phyloP scores from a whole-genome alignment of 2,888 invertebrate species.

The Danaus chrysippus region DNA sequence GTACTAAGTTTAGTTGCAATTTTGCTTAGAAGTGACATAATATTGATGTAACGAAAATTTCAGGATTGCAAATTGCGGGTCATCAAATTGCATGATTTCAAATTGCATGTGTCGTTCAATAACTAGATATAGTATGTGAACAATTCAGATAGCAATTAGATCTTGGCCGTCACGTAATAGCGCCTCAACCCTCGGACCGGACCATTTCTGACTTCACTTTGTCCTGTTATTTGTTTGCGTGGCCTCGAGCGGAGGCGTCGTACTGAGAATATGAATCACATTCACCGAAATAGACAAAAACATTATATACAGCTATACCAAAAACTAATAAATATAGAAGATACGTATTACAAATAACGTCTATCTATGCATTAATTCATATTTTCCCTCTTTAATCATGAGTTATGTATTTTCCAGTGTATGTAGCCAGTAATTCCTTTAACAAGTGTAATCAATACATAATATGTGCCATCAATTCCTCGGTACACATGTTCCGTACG shows the following conservation, averaged over 20 bases:
- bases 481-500: conserved; percentile 15
- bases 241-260: conserved; percentile 55
- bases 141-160: conserved; percentile 10
- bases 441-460: conserved; percentile 1
- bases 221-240: conserved; percentile 62
- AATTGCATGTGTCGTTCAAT: too few species aligned
- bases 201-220: conserved; percentile 57
- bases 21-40: too few species aligned
- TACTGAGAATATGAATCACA: conserved; percentile 53
- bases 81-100: too few species aligned
- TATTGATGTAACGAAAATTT: too few species aligned
- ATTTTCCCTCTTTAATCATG: too few species aligned
- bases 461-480: conserved; percentile 10
- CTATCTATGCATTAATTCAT: too few species aligned
- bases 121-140: neutral
- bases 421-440: too few species aligned
- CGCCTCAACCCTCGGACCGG: conserved; percentile 19
- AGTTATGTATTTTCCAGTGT: too few species aligned
- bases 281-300: conserved; percentile 31
- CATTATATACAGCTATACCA: conserved; percentile 10
- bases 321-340: too few species aligned
- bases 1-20: too few species aligned
- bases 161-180: conserved; percentile 22
- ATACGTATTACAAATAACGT: too few species aligned
- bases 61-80: too few species aligned